Percentiles rank a stretch among this genome's conserved stretches.
Evolutionary conservation across 2,888 invertebrate species (phyloP).

Genomic region (Meghimatium bilineatum): DNA sequence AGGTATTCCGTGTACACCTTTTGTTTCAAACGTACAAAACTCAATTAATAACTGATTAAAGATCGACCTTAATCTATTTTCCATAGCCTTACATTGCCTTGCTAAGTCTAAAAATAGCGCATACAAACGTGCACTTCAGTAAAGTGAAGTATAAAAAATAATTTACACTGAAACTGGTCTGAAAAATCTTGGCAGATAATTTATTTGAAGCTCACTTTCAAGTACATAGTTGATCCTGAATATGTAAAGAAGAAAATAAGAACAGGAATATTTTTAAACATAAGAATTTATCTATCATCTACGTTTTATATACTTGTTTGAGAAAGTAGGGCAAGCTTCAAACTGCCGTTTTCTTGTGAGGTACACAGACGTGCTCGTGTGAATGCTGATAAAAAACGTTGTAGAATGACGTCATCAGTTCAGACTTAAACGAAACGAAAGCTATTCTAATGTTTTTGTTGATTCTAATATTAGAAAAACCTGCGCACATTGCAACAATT

Average conservation of each 20-base stretch:
- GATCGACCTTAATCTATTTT: not conserved
- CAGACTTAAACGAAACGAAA: not conserved
- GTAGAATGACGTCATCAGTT: not conserved
- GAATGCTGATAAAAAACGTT: not conserved
- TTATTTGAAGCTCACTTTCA: not conserved
- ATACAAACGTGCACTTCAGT: not conserved
- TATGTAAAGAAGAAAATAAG: not conserved
- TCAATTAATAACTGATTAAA: not conserved
- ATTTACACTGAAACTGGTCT: not conserved
- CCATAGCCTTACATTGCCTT: not conserved
- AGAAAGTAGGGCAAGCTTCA: not conserved
- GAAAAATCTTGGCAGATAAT: not conserved
- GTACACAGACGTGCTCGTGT: not conserved
- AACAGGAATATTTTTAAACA: not conserved
- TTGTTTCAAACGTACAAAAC: not conserved
- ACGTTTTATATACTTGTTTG: not conserved
- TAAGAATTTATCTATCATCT: not conserved
- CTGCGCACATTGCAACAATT: not conserved
- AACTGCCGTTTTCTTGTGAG: not conserved
- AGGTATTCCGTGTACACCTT: too few species aligned
- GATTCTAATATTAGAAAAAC: conserved; percentile 1
- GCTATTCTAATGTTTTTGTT: not conserved
- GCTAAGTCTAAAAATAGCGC: not conserved
- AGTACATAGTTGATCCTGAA: not conserved
- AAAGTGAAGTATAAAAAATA: not conserved